These are phyloP conservation scores for Styela plicata DNA, from an alignment of 23 tunicate genomes.

Conservation along the genomic window DNA sequence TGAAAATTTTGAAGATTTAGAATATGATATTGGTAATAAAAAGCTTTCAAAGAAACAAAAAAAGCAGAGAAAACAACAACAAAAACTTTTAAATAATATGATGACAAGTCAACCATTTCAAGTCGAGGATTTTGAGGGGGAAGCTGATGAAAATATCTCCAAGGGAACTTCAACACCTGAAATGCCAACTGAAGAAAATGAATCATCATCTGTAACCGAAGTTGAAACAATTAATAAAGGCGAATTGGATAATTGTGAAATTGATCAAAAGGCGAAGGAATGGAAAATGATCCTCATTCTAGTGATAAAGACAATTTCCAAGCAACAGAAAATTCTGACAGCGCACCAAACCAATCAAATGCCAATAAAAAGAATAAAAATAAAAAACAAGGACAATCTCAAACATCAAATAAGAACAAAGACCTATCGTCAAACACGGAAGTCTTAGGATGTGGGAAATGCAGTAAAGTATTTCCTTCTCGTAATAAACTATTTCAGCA, in stretches of 20 bases:
- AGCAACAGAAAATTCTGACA: neutral
- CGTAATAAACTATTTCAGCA: constrained; percentile 89
- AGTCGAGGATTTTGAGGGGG: neutral
- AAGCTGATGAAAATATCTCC: too few relatives aligned
- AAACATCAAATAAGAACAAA: neutral
- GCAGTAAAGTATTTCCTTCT: constrained; percentile 47
- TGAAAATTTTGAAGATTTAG: neutral
- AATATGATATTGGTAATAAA: neutral
- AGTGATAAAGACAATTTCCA: neutral
- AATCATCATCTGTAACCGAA: neutral
- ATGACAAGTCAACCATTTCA: neutral
- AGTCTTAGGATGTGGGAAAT: constrained; percentile 45
- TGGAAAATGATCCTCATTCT: neutral
- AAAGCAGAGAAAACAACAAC: constrained; percentile 42
- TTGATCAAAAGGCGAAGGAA: too few relatives aligned
- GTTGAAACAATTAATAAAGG: neutral
- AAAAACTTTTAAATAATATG: constrained; percentile 24
- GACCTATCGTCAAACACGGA: neutral
- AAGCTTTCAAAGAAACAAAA: constrained; percentile 72
- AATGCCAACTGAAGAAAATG: neutral
- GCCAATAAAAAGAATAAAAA: constrained; percentile 12
- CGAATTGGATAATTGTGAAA: neutral
- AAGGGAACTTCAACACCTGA: constrained; percentile 3
- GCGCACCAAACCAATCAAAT: constrained; percentile 1
- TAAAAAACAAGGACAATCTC: constrained; percentile 6